Base-by-base conservation (phyloP, 1,140 invertebrate species). In the Paraescarpia echinospica region DNA sequence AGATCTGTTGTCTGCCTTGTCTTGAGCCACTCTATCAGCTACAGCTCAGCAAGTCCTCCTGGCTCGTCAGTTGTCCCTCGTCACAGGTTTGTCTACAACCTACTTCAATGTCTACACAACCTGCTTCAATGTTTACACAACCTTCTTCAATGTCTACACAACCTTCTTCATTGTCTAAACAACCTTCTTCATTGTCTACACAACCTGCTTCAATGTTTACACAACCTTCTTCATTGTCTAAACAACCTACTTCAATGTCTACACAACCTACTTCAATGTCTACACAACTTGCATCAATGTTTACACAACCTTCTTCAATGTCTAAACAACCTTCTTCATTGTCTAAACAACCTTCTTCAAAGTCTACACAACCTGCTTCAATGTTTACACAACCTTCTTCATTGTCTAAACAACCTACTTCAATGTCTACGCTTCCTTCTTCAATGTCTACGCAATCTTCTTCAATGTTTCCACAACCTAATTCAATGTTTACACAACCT, bases 21-120 rank as follows among this genome's bases (percentile, higher is more conserved):
- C 94, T 93, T 92, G 92, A 93, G 34, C 93, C 91, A 33, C 90
- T 94, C 14, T 95, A 95, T 91, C 92, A 92, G 34, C 92, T 95
- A 33, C 94, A 95, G 90, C 93, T 95, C n/a, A 91, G 93, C 77
- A 90, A 93, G 22, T 93, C 93, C 27, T 93, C 93, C 89, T 88
- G 41, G 1, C 92, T 95, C 4, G 93, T 94, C 18, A 93, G 93
- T 33, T 94, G 94, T 92, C 89, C 89, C 33, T 92, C 93, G 6
- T 92, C 93, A 33, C 94, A 94, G 94, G 94, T 94, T 92, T 59
- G n/a, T 77, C 5, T 14, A 41, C 34, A 91, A 91, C 90, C 90
- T 35, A 14, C 90, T 91, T 41, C 90, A 8, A 41, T 91, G 35
- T 35, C 33, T 92, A 35, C 34, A 22, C 51, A 92, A 27, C n/a